Percentiles rank a stretch among this genome's conserved stretches.
Conservation (phyloP, 1,140 invertebrate genomes). For the Listronotus oregonensis region DNA sequence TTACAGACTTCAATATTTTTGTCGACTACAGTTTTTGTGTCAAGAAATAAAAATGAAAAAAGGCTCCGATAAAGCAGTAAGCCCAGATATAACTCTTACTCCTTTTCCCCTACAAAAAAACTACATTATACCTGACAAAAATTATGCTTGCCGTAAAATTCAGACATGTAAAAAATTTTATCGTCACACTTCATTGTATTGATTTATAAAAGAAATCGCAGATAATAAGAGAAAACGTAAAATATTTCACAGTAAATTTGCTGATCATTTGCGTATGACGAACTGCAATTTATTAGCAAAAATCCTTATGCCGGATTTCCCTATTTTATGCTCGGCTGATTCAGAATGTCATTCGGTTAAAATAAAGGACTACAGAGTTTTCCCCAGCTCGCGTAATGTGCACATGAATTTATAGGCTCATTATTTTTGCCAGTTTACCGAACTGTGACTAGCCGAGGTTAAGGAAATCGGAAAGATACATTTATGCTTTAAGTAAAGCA, state of each 20-base stretch:
- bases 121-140: neutral
- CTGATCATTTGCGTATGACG: constrained; percentile 34
- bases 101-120: neutral
- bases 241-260: constrained; percentile 38
- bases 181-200: constrained; percentile 10
- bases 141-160: neutral
- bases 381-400: constrained; percentile 13
- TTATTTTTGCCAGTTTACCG: constrained; percentile 36
- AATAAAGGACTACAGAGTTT: constrained; percentile 28
- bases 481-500: too few relatives aligned
- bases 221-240: constrained; percentile 18
- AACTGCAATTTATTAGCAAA: constrained; percentile 34
- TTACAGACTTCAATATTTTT: too few relatives aligned
- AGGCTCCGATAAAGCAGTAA: too few relatives aligned
- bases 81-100: too few relatives aligned
- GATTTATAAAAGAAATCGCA: constrained; percentile 8
- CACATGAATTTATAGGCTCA: constrained; percentile 32
- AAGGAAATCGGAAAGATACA: neutral
- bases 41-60: too few relatives aligned
- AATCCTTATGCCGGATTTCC: constrained; percentile 36
- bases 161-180: neutral
- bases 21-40: too few relatives aligned
- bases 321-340: constrained; percentile 35
- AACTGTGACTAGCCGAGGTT: constrained; percentile 25
- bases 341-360: constrained; percentile 31